Evolutionary conservation across 1,140 invertebrate species (phyloP).

Genomic region (Drosophila melanica): DNA sequence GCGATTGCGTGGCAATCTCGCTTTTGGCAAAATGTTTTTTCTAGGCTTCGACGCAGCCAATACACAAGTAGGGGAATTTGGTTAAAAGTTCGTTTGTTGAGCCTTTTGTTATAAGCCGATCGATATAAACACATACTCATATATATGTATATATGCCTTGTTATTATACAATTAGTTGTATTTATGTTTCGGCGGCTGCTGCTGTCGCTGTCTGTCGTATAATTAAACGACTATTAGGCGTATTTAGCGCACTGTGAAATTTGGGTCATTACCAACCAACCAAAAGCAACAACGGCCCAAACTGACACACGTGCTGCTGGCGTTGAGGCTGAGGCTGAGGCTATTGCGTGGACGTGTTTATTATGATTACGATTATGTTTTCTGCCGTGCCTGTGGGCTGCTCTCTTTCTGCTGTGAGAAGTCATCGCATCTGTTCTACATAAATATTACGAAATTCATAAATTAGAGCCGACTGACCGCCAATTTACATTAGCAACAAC

Average conservation of each 20-base stretch:
- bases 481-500: conserved; percentile 49
- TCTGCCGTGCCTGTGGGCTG: conserved; percentile 41
- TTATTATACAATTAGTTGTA: conserved; percentile 79
- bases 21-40: not conserved
- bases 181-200: conserved; percentile 62
- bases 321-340: conserved; percentile 22
- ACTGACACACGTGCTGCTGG: conserved; percentile 64
- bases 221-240: conserved; percentile 80
- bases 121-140: conserved; percentile 31
- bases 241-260: conserved; percentile 72
- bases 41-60: conserved; percentile 24
- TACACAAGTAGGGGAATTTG: conserved; percentile 29
- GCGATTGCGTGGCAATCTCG: not conserved
- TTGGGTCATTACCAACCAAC: conserved; percentile 73
- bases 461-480: conserved; percentile 47
- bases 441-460: conserved; percentile 58
- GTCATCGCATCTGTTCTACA: conserved; percentile 67
- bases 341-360: conserved; percentile 67
- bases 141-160: conserved; percentile 40
- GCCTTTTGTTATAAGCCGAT: conserved; percentile 31
- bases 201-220: conserved; percentile 71
- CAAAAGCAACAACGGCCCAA: conserved; percentile 58
- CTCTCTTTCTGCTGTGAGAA: conserved; percentile 35
- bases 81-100: conserved; percentile 38
- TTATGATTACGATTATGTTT: conserved; percentile 74